Evolutionary conservation across 1,140 invertebrate genomes (phyloP), one percentile per base, ranked within the genome.

Genomic region (Procambarus clarkii): DNA sequence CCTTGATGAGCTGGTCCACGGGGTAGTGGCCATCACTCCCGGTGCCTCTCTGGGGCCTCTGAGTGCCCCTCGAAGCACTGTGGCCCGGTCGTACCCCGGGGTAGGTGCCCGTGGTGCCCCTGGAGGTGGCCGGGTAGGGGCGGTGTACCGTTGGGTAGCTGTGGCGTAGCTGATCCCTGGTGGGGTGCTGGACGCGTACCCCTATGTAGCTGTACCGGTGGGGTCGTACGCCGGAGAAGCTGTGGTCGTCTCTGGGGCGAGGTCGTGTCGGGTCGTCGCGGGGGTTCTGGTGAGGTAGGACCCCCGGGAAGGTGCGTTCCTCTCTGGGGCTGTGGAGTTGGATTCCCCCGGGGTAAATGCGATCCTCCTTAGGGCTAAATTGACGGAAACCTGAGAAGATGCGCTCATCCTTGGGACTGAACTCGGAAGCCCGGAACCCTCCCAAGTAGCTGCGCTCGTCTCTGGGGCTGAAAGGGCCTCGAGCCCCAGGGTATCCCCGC

Each of bases 1-100:
- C 81, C 60, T 83, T 83, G 60, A 83, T 83, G 58, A 83, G 81
- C 81, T 83, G 81, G 81, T 83, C 81, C 2, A 83, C 81, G 34
- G 81, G 81, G 60, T 45, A 69, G 11, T 83, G 81, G 3, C 24
- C 9, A 34, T 60, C 60, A 0, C n/a, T 64, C 81, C 81, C 45
- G 81, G 34, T 15, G 34, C 50, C 50, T 13, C 50, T 54, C 34
- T 34, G 34, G n/a, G 13, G 15, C 44, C 54, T 54, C 80, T 82
- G 80, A 34, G 50, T 60, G 24, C 15, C 46, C 24, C 46, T n/a
- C 11, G 79, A 54, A n/a, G 80, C 21, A 8, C 81, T 60, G 5
- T 60, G 45, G 58, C 58, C 69, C 81, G 7, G 21, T 50, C 54
- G 69, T 34, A 74, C 69, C 69, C 69, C 69, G 4, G 69, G 69